Percentiles rank a stretch among this genome's conserved stretches.
Evolutionary conservation across 2,888 invertebrate genomes (phyloP).

Genomic region (Parascotia fuliginaria): DNA sequence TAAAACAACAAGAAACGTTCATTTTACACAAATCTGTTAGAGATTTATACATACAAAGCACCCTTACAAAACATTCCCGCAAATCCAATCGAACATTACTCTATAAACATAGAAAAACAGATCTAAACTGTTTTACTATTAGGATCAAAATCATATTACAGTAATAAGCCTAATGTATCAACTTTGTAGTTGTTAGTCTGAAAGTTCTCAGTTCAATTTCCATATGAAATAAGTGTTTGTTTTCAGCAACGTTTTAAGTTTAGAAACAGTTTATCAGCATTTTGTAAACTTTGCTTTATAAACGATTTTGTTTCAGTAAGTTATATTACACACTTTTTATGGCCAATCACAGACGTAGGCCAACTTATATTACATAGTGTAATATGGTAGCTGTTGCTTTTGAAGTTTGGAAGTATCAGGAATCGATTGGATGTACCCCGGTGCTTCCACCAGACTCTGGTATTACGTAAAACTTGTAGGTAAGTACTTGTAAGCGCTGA

Average conservation of each 20-base stretch:
- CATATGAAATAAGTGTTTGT: conserved; percentile 23
- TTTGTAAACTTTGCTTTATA: conserved; percentile 4
- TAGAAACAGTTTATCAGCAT: conserved; percentile 25
- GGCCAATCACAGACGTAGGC: too few relatives aligned
- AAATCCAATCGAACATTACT: conserved; percentile 10
- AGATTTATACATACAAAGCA: conserved; percentile 12
- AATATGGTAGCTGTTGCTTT: too few relatives aligned
- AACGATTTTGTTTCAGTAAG: background rate
- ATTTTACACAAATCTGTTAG: conserved; percentile 17
- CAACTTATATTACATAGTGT: too few relatives aligned
- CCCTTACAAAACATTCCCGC: too few relatives aligned
- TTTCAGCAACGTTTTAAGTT: conserved; percentile 30
- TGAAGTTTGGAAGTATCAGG: too few relatives aligned
- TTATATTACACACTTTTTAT: too few relatives aligned
- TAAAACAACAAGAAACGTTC: conserved; percentile 13
- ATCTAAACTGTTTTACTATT: background rate
- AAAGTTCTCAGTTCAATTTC: conserved; percentile 32
- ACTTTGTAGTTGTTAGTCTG: conserved; percentile 11
- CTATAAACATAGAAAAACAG: conserved; percentile 7
- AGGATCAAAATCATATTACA: conserved; percentile 7
- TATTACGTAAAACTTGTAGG: too few relatives aligned
- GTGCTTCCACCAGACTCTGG: too few relatives aligned
- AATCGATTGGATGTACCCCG: too few relatives aligned
- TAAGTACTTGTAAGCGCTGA: too few relatives aligned
- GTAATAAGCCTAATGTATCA: background rate